Evolutionary conservation across 2,113 vertebrate species (phyloP), one percentile per base, ranked within the genome.

Genomic region (Tachysurus fulvidraco): DNA sequence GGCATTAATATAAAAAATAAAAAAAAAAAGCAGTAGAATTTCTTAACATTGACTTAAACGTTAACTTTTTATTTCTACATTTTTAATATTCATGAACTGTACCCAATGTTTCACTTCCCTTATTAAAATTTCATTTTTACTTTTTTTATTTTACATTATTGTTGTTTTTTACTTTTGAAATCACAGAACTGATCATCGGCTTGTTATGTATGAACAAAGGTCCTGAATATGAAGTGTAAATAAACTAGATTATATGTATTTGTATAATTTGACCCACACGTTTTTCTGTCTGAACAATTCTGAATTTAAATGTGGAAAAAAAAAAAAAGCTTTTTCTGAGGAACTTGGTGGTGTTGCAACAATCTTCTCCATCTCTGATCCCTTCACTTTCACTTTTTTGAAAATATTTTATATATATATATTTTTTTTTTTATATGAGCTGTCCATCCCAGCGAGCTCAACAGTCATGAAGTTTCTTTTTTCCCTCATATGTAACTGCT

Each of bases 181-280:
- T 90, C 88, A 91, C 90, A 52, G 85, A 86, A 88, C 91, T 91
- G 92, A 88, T 92, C 88, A 92, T 92, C 91, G 82, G 91, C 93
- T 93, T 93, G 92, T 94, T 93, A 92, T 88, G 93, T 93, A 92
- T 92, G 91, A 91, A 91, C 90, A 91, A 91, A 89, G 91, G 93
- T 90, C 92, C 93, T 93, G 91, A 94, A 93, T 94, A 94, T 91
- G 88, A 89, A 92, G 90, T 95, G 94, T 96, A 95, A 93, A 96
- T 95, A 95, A 88, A 93, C 94, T 95, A 94, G 93, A 95, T 93
- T 93, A 94, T 94, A 95, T 93, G 94, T 95, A 95, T 94, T 94
- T 95, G 94, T 95, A 94, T 94, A 92, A 95, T 94, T 94, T 93
- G 92, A 94, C 93, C 91, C 93, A 92, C 57, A 50, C 89, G 88